phyloP scores from a whole-genome alignment of 2,113 vertebrate genomes.

The Equus quagga region DNA sequence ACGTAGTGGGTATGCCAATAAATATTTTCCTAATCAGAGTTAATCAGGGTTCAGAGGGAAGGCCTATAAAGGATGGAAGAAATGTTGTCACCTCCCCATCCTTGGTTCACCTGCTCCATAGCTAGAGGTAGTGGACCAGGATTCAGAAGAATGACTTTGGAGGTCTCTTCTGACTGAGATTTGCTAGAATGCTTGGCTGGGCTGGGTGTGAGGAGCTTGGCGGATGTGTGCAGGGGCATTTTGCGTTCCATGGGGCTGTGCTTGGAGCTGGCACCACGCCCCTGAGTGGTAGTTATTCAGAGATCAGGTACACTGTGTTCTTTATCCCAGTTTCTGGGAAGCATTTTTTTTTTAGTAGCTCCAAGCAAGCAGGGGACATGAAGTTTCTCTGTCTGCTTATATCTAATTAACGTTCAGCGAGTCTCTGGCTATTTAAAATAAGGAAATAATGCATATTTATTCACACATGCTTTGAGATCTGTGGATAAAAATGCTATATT shows the following conservation, averaged over 20 bases:
- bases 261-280: not conserved
- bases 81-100: not conserved
- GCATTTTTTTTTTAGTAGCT: slow-evolving; percentile 60
- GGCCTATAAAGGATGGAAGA: not conserved
- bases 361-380: slow-evolving; percentile 66
- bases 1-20: not conserved
- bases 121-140: not conserved
- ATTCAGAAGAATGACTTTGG: not conserved
- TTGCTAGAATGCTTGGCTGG: not conserved
- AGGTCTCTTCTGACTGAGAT: not conserved
- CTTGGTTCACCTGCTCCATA: not conserved
- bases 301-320: slow-evolving; percentile 55
- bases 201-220: not conserved
- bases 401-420: slow-evolving; percentile 79
- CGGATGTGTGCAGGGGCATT: not conserved
- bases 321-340: slow-evolving; percentile 61
- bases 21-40: not conserved
- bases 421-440: slow-evolving; percentile 83
- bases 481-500: slow-evolving; percentile 82
- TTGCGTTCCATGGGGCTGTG: rapidly evolving
- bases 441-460: slow-evolving; percentile 85
- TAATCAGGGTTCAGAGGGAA: not conserved
- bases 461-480: slow-evolving; percentile 84
- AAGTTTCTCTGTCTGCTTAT: slow-evolving; percentile 78
- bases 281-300: not conserved